phyloP scores from a whole-genome alignment of 2,113 vertebrate genomes.

The Felis chaus region DNA sequence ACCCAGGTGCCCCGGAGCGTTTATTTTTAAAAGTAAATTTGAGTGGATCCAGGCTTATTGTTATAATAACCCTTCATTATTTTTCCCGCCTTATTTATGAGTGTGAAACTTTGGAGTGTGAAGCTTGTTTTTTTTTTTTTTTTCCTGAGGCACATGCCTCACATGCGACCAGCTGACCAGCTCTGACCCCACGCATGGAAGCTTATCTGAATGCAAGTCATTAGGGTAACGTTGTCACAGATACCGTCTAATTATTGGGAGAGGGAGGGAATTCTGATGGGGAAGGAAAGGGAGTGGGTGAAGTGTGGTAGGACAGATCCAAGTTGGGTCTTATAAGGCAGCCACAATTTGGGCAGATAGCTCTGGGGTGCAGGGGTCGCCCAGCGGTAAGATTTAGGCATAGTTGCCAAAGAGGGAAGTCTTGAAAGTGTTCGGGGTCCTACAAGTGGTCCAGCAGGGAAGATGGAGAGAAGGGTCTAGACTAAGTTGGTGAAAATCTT shows the following conservation, averaged over 20 bases:
- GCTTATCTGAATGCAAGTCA: not conserved
- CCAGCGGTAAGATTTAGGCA: too few relatives aligned
- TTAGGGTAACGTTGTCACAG: not conserved
- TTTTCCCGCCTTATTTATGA: not conserved
- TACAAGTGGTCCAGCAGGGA: not conserved
- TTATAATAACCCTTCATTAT: not conserved
- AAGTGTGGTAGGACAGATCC: not conserved
- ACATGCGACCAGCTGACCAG: not conserved
- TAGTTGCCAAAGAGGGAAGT: too few relatives aligned
- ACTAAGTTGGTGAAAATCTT: not conserved
- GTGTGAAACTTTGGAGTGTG: not conserved
- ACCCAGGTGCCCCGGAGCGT: too few relatives aligned
- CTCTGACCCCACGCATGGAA: rapidly evolving
- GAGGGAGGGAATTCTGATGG: not conserved
- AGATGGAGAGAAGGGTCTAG: not conserved
- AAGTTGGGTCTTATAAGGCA: not conserved
- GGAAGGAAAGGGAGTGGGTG: not conserved
- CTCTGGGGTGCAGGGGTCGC: not conserved
- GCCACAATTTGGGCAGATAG: not conserved
- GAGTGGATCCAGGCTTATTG: not conserved
- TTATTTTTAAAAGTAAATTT: not conserved
- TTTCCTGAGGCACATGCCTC: rapidly evolving
- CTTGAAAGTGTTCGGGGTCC: too few relatives aligned
- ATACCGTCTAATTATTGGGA: not conserved
- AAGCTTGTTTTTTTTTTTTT: not conserved